phyloP scores from a whole-genome alignment of 2,888 invertebrate species.

The Plebejus melissa region DNA sequence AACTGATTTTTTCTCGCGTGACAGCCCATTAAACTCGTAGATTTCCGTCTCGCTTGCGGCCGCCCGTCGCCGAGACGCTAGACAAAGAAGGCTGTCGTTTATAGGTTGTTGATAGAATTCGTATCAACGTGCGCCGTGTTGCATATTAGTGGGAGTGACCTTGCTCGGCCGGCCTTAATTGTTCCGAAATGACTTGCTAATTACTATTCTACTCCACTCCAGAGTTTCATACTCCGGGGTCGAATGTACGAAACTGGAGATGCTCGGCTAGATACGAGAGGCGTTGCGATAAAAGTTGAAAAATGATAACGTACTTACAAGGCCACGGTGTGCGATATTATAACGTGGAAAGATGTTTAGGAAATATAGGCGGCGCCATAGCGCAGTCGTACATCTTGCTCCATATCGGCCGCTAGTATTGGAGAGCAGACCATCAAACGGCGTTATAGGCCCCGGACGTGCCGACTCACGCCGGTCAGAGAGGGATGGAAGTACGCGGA shows the following conservation, averaged over 20 bases:
- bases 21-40: constrained; percentile 79
- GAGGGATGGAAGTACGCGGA: constrained; percentile 54
- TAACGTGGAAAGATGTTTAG: constrained; percentile 76
- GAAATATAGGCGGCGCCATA: constrained; percentile 77
- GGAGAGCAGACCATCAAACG: constrained; percentile 80
- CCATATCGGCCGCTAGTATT: constrained; percentile 74
- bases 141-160: constrained; percentile 68
- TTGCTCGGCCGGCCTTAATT: constrained; percentile 44
- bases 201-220: not conserved
- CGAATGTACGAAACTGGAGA: not conserved
- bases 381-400: constrained; percentile 77
- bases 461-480: constrained; percentile 59
- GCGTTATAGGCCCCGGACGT: constrained; percentile 76
- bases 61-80: constrained; percentile 66
- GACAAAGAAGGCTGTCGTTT: constrained; percentile 80
- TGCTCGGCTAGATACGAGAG: constrained; percentile 30
- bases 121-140: constrained; percentile 76
- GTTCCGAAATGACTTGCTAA: constrained; percentile 40
- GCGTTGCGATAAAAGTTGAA: constrained; percentile 31
- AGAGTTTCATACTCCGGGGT: not conserved
- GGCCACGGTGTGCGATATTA: constrained; percentile 63
- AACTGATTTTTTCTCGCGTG: constrained; percentile 79
- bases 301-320: constrained; percentile 53
- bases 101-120: constrained; percentile 80
- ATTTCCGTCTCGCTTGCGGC: constrained; percentile 74